phyloP scores from a whole-genome alignment of 1,140 invertebrate species.

The Octopus sinensis region DNA sequence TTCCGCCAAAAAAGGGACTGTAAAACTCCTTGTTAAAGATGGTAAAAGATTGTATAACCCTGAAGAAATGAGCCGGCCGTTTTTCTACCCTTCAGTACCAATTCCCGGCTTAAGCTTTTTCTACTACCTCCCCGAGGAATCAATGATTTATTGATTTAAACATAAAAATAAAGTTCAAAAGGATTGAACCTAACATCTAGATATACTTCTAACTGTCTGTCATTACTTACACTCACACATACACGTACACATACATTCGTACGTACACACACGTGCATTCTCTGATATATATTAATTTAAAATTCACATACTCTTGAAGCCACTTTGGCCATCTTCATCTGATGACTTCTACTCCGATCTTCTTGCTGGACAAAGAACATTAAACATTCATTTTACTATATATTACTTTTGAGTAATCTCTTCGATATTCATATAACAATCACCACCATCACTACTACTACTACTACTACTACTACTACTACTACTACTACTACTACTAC shows the following conservation, averaged over 20 bases:
- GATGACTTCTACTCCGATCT: too few species aligned
- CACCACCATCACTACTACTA: too few species aligned
- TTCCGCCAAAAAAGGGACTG: conserved; percentile 58
- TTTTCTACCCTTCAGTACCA: conserved; percentile 44
- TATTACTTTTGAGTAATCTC: too few species aligned
- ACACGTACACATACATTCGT: neutral
- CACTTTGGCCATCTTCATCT: too few species aligned
- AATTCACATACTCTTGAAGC: too few species aligned
- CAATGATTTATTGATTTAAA: neutral
- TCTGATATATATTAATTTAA: too few species aligned
- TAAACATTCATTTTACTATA: too few species aligned
- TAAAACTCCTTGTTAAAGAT: conserved; percentile 84
- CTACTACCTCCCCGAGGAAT: conserved; percentile 16
- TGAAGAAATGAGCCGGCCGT: conserved; percentile 34
- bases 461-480: too few species aligned
- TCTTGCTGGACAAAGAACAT: too few species aligned
- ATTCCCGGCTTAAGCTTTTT: conserved; percentile 27
- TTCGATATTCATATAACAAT: too few species aligned
- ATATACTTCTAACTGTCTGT: conserved; percentile 13
- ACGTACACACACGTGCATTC: conserved; percentile 9
- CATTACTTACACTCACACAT: neutral
- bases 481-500: too few species aligned
- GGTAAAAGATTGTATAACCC: conserved; percentile 61
- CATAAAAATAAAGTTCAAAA: too few species aligned
- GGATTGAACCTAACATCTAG: neutral